Evolutionary conservation across 2,797 vertebrate genomes (phyloP), one percentile per base, ranked within the genome.

Genomic region (Otus scops): DNA sequence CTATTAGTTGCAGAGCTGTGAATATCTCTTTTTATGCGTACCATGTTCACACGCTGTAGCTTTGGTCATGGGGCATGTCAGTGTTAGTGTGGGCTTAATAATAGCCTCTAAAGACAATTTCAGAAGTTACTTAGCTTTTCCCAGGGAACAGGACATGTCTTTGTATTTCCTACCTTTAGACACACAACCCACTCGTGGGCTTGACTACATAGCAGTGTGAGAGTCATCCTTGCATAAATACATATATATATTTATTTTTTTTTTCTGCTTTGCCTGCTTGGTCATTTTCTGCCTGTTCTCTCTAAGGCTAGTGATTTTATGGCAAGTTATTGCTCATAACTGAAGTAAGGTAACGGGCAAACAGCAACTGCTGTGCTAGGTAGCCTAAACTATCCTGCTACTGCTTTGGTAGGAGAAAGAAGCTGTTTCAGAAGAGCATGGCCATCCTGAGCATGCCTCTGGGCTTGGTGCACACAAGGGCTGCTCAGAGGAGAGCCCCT

Each of bases 401-500:
- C 27, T 69, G 61, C 38, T 71, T 65, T 43, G 69, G 50, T 5
- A 50, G 80, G 61, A 76, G 61, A 63, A 74, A 68, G 64, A 48
- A 83, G 32, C 47, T 65, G 45, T 75, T 88, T 71, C 32, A 60
- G 88, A 76, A 69, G 13, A 81, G 76, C 76, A 7, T 11, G 36
- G 73, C 45, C 3, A 1, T 41, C 41, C 81, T 28, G 45, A 78
- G 59, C 4, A 1, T 26, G n/a, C 14, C 60, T 48, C 47, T 70
- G 73, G 47, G n/a, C 59, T 95, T 34, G 4, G 1, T 30, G 43
- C 7, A 13, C 51, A 20, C 36, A 45, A 67, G 63, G 48, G 32
- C 51, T 82, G 59, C 74, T 91, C 47, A 59, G 56, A 89, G 51
- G 39, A 94, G 60, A 94, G 60, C 43, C 88, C 39, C 85, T 93